Percentiles rank a stretch among this genome's conserved stretches.
Conservation (phyloP, 2,888 invertebrate genomes). For the Liopterus haemorrhoidalis region DNA sequence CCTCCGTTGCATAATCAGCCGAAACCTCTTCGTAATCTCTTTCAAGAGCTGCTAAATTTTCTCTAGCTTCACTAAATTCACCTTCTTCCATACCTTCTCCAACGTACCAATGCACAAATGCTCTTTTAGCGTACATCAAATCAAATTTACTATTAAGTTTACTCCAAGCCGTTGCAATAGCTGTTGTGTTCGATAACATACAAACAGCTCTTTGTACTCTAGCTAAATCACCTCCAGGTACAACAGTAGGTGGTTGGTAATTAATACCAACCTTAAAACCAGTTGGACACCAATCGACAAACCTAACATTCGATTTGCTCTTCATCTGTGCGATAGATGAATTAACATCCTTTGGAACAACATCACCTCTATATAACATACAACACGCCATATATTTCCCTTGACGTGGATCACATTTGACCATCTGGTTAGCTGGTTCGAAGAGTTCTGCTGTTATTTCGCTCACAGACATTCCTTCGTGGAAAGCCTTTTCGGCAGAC, state of each 20-base stretch:
- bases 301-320: slow-evolving; percentile 69
- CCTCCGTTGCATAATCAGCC: slow-evolving; percentile 50
- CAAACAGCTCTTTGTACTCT: slow-evolving; percentile 81
- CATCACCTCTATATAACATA: slow-evolving; percentile 81
- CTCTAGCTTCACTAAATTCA: slow-evolving; percentile 75
- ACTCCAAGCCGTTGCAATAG: slow-evolving; percentile 83
- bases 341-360: slow-evolving; percentile 84
- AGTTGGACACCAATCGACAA: slow-evolving; percentile 94
- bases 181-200: slow-evolving; percentile 86
- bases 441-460: slow-evolving; percentile 86
- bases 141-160: slow-evolving; percentile 91
- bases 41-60: slow-evolving; percentile 68
- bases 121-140: slow-evolving; percentile 86
- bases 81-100: slow-evolving; percentile 76
- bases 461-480: slow-evolving; percentile 70
- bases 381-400: slow-evolving; percentile 85
- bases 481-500: slow-evolving; percentile 65
- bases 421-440: slow-evolving; percentile 85
- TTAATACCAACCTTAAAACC: slow-evolving; percentile 73
- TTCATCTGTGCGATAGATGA: slow-evolving; percentile 75
- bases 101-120: slow-evolving; percentile 91
- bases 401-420: slow-evolving; percentile 76
- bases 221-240: slow-evolving; percentile 71
- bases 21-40: slow-evolving; percentile 72
- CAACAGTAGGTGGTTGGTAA: slow-evolving; percentile 68